These are phyloP conservation scores for Parotocinclus haroldoi DNA, from an alignment of 2,797 vertebrate genomes.

Conservation along the genomic window DNA sequence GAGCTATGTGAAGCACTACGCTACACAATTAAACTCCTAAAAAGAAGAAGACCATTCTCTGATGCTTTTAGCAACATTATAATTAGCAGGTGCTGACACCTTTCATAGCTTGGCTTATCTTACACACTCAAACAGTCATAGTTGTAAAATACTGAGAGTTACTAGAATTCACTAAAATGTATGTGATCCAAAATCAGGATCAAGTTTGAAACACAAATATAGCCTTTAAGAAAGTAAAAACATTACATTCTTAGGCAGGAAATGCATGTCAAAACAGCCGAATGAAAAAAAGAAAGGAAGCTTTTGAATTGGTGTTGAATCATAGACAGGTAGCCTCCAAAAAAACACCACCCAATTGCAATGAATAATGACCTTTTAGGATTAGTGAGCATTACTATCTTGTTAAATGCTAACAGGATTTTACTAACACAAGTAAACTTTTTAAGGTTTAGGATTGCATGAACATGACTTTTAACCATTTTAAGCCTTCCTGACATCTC, in stretches of 20 bases:
- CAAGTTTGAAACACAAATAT: too few relatives aligned
- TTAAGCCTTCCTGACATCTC: conserved; percentile 3
- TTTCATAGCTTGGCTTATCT: conserved; percentile 74
- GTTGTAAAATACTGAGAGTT: conserved; percentile 39
- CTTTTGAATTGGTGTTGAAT: too few relatives aligned
- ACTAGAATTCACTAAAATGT: conserved; percentile 40
- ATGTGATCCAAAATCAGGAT: conserved; percentile 8
- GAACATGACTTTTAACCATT: not conserved
- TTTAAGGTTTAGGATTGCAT: conserved; percentile 12
- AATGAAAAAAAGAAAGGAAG: too few relatives aligned
- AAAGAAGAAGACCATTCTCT: conserved; percentile 36
- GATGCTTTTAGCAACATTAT: conserved; percentile 71
- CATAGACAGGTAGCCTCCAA: too few relatives aligned
- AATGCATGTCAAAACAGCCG: too few relatives aligned
- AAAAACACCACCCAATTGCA: too few relatives aligned
- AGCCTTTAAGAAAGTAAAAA: too few relatives aligned
- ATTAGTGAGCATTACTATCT: conserved; percentile 3
- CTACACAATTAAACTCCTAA: conserved; percentile 25
- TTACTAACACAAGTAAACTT: not conserved
- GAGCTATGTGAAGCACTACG: not conserved
- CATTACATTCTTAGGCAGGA: too few relatives aligned
- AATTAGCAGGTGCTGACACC: conserved; percentile 70
- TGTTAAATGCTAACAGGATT: conserved; percentile 3
- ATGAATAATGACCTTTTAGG: not conserved
- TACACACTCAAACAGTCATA: conserved; percentile 62